Conservation (phyloP, 2,113 vertebrate genomes). For the Oncorhynchus clarkii region DNA sequence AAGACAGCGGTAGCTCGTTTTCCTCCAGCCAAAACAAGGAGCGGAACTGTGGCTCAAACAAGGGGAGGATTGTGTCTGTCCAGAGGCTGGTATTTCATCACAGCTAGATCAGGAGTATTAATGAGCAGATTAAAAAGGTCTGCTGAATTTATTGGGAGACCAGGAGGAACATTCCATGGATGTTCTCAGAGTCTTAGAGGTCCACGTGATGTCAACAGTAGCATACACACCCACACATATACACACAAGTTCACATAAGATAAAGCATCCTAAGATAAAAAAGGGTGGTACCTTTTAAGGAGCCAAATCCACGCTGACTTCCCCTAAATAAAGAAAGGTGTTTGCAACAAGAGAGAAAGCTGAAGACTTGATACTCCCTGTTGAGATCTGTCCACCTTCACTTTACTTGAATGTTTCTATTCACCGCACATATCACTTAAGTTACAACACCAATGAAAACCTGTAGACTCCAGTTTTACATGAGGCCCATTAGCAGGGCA, state of each 20-base stretch:
- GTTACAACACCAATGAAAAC: neutral
- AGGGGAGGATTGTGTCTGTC: conserved; percentile 14
- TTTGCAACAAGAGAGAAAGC: no score
- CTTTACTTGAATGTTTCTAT: neutral
- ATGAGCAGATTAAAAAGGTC: conserved; percentile 18
- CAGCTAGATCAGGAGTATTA: conserved; percentile 35
- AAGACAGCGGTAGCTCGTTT: conserved; percentile 25
- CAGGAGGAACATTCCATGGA: conserved; percentile 35
- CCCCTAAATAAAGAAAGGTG: no score
- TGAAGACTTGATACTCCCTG: no score
- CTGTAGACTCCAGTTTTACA: neutral
- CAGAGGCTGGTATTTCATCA: conserved; percentile 3
- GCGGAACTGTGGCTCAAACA: conserved; percentile 10
- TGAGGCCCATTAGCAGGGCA: neutral
- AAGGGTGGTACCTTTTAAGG: neutral
- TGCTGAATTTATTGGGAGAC: conserved; percentile 16
- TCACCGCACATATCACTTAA: neutral
- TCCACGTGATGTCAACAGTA: conserved; percentile 12
- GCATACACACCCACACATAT: neutral
- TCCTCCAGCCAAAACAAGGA: conserved; percentile 36
- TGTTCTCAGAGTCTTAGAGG: neutral
- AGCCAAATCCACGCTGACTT: neutral
- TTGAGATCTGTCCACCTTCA: neutral
- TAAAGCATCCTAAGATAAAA: neutral
- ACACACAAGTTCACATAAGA: neutral